Evolutionary conservation across 2,797 vertebrate species (phyloP).

Genomic region (Diglossa cyanea): DNA sequence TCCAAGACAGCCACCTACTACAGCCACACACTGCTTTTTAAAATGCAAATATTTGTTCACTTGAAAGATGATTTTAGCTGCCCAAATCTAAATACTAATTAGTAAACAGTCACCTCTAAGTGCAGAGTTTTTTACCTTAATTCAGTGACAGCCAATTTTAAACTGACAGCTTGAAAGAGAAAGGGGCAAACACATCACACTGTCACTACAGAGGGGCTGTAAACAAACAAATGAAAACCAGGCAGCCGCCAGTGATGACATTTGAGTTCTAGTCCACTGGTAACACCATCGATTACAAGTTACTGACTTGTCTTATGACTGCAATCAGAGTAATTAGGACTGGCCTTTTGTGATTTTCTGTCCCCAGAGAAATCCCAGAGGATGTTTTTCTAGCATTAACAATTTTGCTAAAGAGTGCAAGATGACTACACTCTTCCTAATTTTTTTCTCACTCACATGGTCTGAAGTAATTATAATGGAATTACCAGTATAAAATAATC

Average conservation of each 20-base stretch:
- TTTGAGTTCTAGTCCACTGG: background rate
- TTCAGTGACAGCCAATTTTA: background rate
- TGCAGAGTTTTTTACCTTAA: background rate
- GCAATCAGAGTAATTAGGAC: background rate
- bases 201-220: accelerated
- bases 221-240: background rate
- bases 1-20: background rate
- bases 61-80: background rate
- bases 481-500: background rate
- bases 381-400: background rate
- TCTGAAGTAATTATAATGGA: background rate
- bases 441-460: background rate
- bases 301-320: background rate
- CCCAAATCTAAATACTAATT: background rate
- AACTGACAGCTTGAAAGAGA: background rate
- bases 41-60: background rate
- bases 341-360: background rate
- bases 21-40: background rate
- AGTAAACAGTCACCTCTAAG: background rate
- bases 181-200: background rate
- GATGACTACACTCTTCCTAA: background rate
- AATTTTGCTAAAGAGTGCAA: background rate
- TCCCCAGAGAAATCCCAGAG: background rate
- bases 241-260: background rate
- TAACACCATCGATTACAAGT: background rate